These are phyloP conservation scores for Pseudomyrmex flavicornis DNA, from an alignment of 1,140 invertebrate genomes.

Conservation along the genomic window DNA sequence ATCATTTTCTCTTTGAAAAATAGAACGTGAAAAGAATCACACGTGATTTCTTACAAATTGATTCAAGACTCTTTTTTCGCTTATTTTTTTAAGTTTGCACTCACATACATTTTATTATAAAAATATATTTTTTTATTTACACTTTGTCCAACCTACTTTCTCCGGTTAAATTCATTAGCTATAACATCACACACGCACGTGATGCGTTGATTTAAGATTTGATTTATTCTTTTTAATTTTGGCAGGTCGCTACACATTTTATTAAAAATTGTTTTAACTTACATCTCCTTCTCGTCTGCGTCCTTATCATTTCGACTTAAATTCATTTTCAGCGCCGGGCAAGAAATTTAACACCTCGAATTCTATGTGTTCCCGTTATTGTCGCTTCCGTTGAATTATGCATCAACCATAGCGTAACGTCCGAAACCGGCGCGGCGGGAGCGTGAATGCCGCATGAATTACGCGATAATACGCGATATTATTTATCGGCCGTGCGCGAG, in stretches of 20 bases:
- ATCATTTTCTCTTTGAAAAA: background rate
- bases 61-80: background rate
- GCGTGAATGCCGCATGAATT: slow-evolving; percentile 31
- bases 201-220: background rate
- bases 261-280: no score
- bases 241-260: no score
- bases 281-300: no score
- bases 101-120: background rate
- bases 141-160: no score
- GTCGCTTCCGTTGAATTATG: slow-evolving; percentile 23
- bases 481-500: background rate
- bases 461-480: slow-evolving; percentile 33
- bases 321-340: background rate
- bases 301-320: no score
- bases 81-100: background rate
- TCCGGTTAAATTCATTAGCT: no score
- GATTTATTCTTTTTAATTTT: background rate
- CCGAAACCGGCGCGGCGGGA: background rate
- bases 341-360: background rate
- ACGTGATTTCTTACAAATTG: background rate
- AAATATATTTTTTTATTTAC: background rate
- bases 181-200: no score
- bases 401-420: background rate
- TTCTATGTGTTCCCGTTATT: slow-evolving; percentile 13
- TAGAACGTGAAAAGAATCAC: background rate